Percentiles rank a stretch among this genome's conserved stretches.
Conservation (phyloP, 1,140 invertebrate species). For the Neuroterus valhalla region DNA sequence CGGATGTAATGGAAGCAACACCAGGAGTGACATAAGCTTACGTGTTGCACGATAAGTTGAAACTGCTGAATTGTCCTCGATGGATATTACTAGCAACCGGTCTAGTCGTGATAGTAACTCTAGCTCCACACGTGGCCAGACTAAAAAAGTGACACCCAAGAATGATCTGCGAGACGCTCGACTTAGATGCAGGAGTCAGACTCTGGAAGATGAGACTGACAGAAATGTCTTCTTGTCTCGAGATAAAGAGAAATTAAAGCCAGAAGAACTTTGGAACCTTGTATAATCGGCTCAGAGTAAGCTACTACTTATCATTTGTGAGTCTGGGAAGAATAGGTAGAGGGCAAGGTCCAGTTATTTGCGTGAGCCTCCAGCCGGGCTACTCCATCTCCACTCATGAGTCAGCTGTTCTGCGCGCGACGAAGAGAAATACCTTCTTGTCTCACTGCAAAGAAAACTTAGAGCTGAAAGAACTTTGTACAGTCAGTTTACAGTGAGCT, state of each 20-base stretch:
- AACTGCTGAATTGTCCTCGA: conserved; percentile 40
- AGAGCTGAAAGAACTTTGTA: too few relatives aligned
- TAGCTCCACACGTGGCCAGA: conserved; percentile 51
- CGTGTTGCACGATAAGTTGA: neutral
- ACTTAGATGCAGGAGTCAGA: conserved; percentile 6
- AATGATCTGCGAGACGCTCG: conserved; percentile 4
- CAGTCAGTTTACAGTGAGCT: too few relatives aligned
- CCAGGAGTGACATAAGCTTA: conserved; percentile 13
- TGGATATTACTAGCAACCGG: conserved; percentile 38
- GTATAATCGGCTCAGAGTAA: neutral
- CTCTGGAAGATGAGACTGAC: conserved; percentile 39
- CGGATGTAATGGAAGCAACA: neutral
- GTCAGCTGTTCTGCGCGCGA: too few relatives aligned
- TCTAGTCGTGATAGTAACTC: conserved; percentile 57
- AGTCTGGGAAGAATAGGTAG: too few relatives aligned
- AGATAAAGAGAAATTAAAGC: neutral
- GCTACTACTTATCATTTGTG: neutral
- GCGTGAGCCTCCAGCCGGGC: too few relatives aligned
- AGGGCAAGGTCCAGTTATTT: too few relatives aligned
- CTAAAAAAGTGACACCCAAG: conserved; percentile 35
- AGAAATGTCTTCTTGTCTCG: conserved; percentile 35
- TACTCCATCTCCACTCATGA: too few relatives aligned
- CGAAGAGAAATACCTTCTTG: too few relatives aligned
- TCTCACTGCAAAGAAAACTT: too few relatives aligned
- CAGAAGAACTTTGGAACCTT: neutral